These are phyloP conservation scores for Falco rusticolus DNA, from an alignment of 2,797 vertebrate genomes.

Conservation along the genomic window DNA sequence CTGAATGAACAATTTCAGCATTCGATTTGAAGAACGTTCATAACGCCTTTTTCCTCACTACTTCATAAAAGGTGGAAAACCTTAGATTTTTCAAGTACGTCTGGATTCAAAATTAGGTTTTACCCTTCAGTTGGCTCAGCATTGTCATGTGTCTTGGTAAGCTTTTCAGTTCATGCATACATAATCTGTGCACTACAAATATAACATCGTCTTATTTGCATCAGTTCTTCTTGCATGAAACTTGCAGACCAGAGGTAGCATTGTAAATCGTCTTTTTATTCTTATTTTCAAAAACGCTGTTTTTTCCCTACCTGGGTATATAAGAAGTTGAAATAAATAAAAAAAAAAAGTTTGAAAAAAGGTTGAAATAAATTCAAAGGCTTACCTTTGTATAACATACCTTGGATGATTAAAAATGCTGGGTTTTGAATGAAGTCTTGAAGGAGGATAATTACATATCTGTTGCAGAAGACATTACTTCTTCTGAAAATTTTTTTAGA, in stretches of 20 bases:
- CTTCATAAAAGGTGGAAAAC: background rate
- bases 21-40: background rate
- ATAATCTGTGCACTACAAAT: background rate
- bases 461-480: background rate
- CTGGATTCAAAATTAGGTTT: constrained; percentile 9
- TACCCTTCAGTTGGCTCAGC: background rate
- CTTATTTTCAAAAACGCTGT: background rate
- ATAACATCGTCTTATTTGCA: background rate
- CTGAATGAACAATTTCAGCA: background rate
- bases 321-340: background rate
- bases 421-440: accelerated
- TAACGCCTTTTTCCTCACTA: background rate
- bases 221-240: background rate
- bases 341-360: background rate
- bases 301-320: background rate
- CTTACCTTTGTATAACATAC: background rate
- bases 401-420: background rate
- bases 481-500: background rate
- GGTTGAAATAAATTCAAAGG: background rate
- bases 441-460: background rate
- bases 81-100: background rate
- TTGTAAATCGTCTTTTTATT: background rate
- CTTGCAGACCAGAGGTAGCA: background rate
- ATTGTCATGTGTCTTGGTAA: background rate
- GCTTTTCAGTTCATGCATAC: background rate